phyloP scores from a whole-genome alignment of 1,140 invertebrate genomes.

The Eriocheir sinensis region DNA sequence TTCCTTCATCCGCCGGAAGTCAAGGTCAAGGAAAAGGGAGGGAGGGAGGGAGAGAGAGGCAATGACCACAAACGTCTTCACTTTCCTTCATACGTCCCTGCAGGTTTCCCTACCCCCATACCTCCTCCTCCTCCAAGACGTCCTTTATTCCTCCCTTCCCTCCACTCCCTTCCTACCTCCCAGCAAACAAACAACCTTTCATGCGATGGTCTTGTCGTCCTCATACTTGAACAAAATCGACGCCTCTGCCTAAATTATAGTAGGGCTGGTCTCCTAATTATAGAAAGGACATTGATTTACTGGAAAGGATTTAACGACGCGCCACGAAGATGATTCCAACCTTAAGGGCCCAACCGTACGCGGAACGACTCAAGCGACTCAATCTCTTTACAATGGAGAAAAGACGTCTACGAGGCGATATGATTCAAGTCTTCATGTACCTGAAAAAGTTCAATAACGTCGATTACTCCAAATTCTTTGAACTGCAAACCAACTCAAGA shows the following conservation, averaged over 20 bases:
- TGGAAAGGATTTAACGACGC: too few species aligned
- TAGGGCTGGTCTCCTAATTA: background rate
- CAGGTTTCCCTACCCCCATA: background rate
- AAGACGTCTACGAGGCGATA: background rate
- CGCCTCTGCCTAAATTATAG: background rate
- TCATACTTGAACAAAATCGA: background rate
- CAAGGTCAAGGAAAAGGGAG: background rate
- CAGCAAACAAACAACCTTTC: background rate
- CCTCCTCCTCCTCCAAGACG: background rate
- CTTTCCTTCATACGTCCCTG: background rate
- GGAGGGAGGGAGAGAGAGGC: background rate
- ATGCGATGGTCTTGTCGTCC: background rate
- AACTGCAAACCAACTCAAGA: too few species aligned
- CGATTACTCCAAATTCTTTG: too few species aligned
- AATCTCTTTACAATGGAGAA: too few species aligned
- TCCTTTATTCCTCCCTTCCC: too few species aligned
- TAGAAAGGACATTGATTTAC: too few species aligned
- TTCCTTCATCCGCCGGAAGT: background rate
- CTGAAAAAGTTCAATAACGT: too few species aligned
- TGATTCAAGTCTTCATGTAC: too few species aligned
- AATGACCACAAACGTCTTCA: background rate
- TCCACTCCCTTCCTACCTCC: background rate
- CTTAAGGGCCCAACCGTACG: too few species aligned
- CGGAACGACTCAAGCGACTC: too few species aligned
- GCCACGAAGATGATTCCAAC: too few species aligned